Percentiles rank a stretch among this genome's conserved stretches.
Evolutionary conservation across 1,140 invertebrate species (phyloP).

Genomic region (Bacillus rossius): DNA sequence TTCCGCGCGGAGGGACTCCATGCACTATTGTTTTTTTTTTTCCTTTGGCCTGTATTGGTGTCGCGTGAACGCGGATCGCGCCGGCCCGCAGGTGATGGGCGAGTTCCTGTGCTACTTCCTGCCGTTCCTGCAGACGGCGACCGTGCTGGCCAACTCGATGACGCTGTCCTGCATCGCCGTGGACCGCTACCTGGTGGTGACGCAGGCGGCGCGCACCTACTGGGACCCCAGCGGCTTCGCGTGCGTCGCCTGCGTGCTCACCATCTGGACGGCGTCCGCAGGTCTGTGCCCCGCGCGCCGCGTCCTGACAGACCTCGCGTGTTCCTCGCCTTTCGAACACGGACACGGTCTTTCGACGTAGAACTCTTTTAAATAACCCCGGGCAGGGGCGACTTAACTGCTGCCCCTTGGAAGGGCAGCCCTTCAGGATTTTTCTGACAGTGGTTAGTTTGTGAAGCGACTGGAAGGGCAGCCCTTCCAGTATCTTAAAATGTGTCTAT

Average conservation of each 20-base stretch:
- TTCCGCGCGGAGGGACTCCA: too few species aligned
- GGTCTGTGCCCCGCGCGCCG: slow-evolving; percentile 22
- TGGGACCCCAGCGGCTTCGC: slow-evolving; percentile 40
- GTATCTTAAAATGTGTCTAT: too few species aligned
- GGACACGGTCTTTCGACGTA: too few species aligned
- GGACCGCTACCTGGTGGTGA: slow-evolving; percentile 46
- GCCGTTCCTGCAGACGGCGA: slow-evolving; percentile 45
- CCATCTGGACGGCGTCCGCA: slow-evolving; percentile 37
- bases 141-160: slow-evolving; percentile 44
- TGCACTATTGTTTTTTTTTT: too few species aligned
- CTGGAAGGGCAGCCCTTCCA: too few species aligned
- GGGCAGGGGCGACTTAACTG: too few species aligned
- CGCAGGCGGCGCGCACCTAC: slow-evolving; percentile 33
- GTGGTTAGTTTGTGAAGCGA: too few species aligned
- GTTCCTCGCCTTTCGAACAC: background rate
- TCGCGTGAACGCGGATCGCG: too few species aligned
- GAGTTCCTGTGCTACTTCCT: slow-evolving; percentile 28
- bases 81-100: slow-evolving; percentile 12
- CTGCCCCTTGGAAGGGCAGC: too few species aligned
- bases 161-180: slow-evolving; percentile 48
- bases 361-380: too few species aligned
- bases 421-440: too few species aligned
- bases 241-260: slow-evolving; percentile 26
- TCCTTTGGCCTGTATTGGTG: too few species aligned
- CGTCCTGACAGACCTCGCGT: background rate